Base-by-base conservation (phyloP, 2,888 invertebrate species). In the Sinotaia quadrata region DNA sequence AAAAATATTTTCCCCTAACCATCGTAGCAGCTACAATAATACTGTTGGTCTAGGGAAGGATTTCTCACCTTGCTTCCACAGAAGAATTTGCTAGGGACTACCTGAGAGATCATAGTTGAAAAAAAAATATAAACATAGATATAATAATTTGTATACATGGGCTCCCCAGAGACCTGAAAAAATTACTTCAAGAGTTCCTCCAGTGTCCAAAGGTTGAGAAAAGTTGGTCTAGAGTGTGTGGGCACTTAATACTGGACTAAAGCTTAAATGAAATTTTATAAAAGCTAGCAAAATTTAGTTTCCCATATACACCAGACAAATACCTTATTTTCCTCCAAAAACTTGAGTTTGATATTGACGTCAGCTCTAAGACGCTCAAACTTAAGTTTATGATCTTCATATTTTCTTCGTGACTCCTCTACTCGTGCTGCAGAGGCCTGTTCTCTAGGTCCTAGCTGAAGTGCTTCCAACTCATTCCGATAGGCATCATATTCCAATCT, bases 401-500 rank as follows among this genome's bases (percentile, higher is more conserved):
- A 95, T 87, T 92, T 93, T 74, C 92, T 91, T 85, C 95, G 93
- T 33, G 95, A 92, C 81, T 95, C 94, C 84, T 95, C 95, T 34
- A 94, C 90, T 81, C 90, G 90, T 36, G 92, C 91, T 71, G 91
- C 90, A 63, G 77, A 75, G 4, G 78, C 73, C 18, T 78, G 71
- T 69, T 87, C 87, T 71, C 81, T 75, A n/a, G 85, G 84, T 10
- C 80, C 82, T 71, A 92, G 92, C 72, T 94, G 92, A 80, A 95
- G 90, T 66, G 93, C 91, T 88, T 97, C 97, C 83, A 97, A 90
- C 90, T 98, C 98, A 87, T 94, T 94, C 86, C 98, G 93, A 89
- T 98, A 97, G 58, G 98, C 98, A 91, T 99, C 98, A 89, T 95
- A 98, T 89, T 98, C 98, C 88, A 98, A 93, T 88, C 97, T 87